Conservation (phyloP, 2,888 invertebrate species). For the Proisotoma minuta region DNA sequence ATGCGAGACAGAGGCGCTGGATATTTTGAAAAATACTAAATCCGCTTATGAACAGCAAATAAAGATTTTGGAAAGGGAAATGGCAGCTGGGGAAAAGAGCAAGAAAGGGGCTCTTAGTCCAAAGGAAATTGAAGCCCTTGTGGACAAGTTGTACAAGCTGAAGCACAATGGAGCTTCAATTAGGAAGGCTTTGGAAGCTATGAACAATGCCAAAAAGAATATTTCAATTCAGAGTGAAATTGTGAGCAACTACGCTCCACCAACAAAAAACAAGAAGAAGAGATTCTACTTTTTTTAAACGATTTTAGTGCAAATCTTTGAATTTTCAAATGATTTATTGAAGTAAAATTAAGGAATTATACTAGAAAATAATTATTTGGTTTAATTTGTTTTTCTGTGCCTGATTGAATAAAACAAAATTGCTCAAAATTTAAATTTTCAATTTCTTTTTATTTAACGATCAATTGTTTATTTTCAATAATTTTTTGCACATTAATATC, state of each 20-base stretch:
- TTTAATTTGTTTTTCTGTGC: too few species aligned
- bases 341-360: too few species aligned
- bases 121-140: background rate
- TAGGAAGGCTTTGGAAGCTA: background rate
- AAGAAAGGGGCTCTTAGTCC: background rate
- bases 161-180: background rate
- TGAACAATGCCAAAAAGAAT: background rate
- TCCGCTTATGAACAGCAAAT: background rate
- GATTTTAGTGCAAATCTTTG: too few species aligned
- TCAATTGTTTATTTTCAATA: too few species aligned
- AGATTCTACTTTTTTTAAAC: too few species aligned
- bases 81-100: background rate
- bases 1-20: background rate
- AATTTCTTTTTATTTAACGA: too few species aligned
- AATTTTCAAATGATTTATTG: too few species aligned
- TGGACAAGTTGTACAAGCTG: background rate
- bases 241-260: background rate
- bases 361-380: too few species aligned
- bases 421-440: too few species aligned
- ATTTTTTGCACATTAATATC: too few species aligned
- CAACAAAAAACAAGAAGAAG: too few species aligned
- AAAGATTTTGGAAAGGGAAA: background rate
- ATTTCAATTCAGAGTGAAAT: background rate
- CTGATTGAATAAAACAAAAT: too few species aligned
- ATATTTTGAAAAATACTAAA: background rate